Base-by-base conservation (phyloP, 35 echinoderm and acorn worm species). In the Holothuria glaberrima region DNA sequence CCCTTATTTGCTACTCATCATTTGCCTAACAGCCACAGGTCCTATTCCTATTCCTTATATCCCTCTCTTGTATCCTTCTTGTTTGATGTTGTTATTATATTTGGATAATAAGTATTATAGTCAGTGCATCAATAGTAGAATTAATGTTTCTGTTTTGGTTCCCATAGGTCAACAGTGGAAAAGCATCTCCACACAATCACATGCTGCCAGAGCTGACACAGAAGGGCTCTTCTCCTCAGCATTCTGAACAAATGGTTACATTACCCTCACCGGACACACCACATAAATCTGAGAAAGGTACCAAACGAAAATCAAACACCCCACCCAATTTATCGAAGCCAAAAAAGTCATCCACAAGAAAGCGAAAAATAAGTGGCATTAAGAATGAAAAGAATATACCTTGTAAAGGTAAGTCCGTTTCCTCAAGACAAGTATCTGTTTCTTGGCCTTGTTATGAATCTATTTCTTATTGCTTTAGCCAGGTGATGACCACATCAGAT, bases 311-410 rank as follows among this genome's bases (percentile, higher is more conserved):
- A 35, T 78, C 74, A 48, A 26, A 25, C 38, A 48, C 74, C 12
- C 74, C 74, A 48, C 74, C 74, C 36, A 78, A 48, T 50, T 9
- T 27, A 48, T 48, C 74, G 25, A 78, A 78, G 29, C 74, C 74
- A 48, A 78, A 78, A 28, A 78, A 48, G 26, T 48, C 74, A 25
- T 24, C 74, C 7, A 78, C 38, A 26, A 78, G 41, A 35, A 78
- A 78, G 50, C 74, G 59, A 28, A 84, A 84, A 30, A 84, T 32
- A 13, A 84, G 54, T 12, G 80, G 80, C 30, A 64, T 84, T 30
- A 84, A 62, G 59, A 64, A 84, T 38, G 80, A 84, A 29, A 84
- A 61, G 57, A 84, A 84, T 63, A 90, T 90, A 90, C 88, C 88
- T 62, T 90, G 88, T 27, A 90, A 90, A 90, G 88, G 88, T 90